Conservation (phyloP, 2,888 invertebrate species). For the Spisula solida region DNA sequence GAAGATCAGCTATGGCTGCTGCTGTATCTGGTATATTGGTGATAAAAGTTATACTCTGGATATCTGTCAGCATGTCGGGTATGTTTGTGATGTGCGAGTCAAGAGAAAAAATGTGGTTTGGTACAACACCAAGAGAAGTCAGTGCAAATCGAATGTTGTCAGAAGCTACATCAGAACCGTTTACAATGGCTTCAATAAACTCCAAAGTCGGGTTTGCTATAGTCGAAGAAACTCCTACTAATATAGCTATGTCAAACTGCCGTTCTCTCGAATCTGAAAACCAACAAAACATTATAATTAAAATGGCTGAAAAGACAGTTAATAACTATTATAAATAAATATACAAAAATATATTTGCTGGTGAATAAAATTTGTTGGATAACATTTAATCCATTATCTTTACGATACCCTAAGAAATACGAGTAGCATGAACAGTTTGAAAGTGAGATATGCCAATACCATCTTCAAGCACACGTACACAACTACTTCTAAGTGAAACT, state of each 20-base stretch:
- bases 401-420: too few species aligned
- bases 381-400: neutral
- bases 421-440: too few species aligned
- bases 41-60: neutral
- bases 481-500: too few species aligned
- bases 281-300: neutral
- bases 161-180: neutral
- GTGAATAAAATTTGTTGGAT: too few species aligned
- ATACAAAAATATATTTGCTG: too few species aligned
- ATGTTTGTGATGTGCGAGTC: neutral
- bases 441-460: too few species aligned
- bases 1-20: neutral
- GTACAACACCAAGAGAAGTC: neutral
- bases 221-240: neutral
- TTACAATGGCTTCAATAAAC: neutral
- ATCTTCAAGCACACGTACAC: too few species aligned
- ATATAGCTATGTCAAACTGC: conserved; percentile 20
- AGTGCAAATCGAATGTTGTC: neutral
- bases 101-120: neutral
- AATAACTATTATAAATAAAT: too few species aligned
- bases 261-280: conserved; percentile 32
- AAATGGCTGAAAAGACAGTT: neutral
- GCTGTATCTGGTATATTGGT: conserved; percentile 4
- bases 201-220: too few species aligned
- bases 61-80: neutral